These are phyloP conservation scores for Diarsia dahlii DNA, from an alignment of 2,888 invertebrate genomes.

Conservation along the genomic window DNA sequence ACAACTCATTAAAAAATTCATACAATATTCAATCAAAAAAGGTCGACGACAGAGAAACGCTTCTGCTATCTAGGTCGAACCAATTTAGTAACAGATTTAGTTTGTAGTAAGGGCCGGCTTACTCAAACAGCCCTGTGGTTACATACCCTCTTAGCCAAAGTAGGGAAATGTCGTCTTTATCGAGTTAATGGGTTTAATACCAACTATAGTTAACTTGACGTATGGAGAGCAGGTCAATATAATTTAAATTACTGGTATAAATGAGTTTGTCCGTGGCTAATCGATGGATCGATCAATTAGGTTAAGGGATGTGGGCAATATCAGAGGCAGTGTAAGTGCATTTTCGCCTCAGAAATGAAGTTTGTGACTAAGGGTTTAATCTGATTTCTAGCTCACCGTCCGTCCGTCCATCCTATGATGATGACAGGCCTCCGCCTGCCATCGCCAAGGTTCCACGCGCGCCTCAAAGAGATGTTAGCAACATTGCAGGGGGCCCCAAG, in stretches of 20 bases:
- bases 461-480: no score
- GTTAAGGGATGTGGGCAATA: not conserved
- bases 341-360: not conserved
- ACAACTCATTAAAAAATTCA: slow-evolving; percentile 12
- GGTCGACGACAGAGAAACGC: slow-evolving; percentile 14
- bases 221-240: not conserved
- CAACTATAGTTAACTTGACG: slow-evolving; percentile 5
- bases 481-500: no score
- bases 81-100: slow-evolving; percentile 46
- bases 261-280: not conserved
- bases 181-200: slow-evolving; percentile 19
- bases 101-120: slow-evolving; percentile 29
- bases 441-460: no score
- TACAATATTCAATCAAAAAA: slow-evolving; percentile 37
- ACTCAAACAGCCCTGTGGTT: slow-evolving; percentile 42
- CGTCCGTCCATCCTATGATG: no score
- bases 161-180: slow-evolving; percentile 31
- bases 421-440: no score
- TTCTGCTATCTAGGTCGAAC: slow-evolving; percentile 39
- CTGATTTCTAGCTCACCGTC: no score
- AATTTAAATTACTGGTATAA: slow-evolving; percentile 2
- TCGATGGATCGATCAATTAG: not conserved
- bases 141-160: slow-evolving; percentile 39
- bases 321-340: no score
- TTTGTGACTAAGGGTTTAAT: no score